Conservation (phyloP, 2,888 invertebrate genomes). For the Miltochrista miniata region DNA sequence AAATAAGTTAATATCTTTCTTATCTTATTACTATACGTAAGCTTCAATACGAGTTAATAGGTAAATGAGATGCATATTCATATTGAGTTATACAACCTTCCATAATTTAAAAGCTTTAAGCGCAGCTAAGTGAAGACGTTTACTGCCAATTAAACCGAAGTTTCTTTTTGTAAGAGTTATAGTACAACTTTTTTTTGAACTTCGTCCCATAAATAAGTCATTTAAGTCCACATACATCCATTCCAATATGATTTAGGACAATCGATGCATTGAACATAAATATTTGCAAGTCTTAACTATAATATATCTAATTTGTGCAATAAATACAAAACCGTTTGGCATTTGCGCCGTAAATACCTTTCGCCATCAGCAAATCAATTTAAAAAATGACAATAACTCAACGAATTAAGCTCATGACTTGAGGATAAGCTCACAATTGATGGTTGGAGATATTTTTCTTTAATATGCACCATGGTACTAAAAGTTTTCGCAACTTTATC, state of each 20-base stretch:
- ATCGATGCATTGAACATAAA: constrained; percentile 28
- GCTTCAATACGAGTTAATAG: background rate
- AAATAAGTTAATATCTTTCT: too few relatives aligned
- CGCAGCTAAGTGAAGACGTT: constrained; percentile 15
- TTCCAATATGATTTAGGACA: constrained; percentile 24
- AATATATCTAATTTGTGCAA: constrained; percentile 49
- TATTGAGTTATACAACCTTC: constrained; percentile 14
- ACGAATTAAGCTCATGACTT: constrained; percentile 56
- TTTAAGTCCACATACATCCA: background rate
- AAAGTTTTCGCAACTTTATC: constrained; percentile 36
- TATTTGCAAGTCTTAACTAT: constrained; percentile 31
- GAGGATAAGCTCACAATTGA: constrained; percentile 64
- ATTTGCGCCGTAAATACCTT: constrained; percentile 47
- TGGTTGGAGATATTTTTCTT: constrained; percentile 50
- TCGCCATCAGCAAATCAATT: constrained; percentile 62
- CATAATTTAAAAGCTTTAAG: constrained; percentile 10
- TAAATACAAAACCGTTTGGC: constrained; percentile 53
- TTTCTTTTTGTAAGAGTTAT: constrained; percentile 3
- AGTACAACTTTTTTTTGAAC: background rate
- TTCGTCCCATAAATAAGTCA: constrained; percentile 2
- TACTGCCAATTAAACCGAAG: constrained; percentile 23
- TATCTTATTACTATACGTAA: too few relatives aligned
- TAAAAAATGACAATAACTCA: constrained; percentile 65
- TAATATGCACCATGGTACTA: constrained; percentile 31
- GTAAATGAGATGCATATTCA: background rate